A percentile compares a stretch with the other conserved stretches of the same genome.
Evolutionary conservation across 2,797 vertebrate species (phyloP).

Genomic region (Sebastes dallii): DNA sequence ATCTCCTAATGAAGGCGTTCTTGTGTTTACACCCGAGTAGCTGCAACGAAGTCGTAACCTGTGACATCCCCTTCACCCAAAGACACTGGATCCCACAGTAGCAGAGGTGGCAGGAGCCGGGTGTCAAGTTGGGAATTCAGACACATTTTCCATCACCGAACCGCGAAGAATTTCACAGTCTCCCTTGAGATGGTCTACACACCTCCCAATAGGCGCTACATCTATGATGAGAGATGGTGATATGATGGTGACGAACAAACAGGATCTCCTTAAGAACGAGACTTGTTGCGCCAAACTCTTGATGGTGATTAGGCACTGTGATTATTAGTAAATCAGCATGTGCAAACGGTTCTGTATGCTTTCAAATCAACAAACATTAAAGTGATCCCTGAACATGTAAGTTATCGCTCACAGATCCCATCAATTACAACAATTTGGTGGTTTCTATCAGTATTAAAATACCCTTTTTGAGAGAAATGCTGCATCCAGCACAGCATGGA

Average conservation of each 20-base stretch:
- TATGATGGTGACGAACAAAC: constrained; percentile 41
- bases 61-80: constrained; percentile 30
- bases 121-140: constrained; percentile 63
- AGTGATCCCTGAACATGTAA: background rate
- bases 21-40: constrained; percentile 17
- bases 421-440: background rate
- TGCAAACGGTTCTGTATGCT: background rate
- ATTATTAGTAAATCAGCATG: background rate
- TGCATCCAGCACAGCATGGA: background rate
- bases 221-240: constrained; percentile 36
- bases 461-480: background rate
- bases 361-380: background rate
- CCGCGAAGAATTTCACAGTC: constrained; percentile 69
- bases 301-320: background rate
- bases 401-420: background rate
- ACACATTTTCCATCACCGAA: constrained; percentile 60
- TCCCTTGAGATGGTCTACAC: constrained; percentile 58
- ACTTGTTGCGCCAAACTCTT: constrained; percentile 42
- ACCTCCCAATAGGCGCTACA: constrained; percentile 66
- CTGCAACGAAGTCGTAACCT: constrained; percentile 28
- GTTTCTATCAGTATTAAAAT: background rate
- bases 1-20: constrained; percentile 24
- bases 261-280: constrained; percentile 50
- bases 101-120: constrained; percentile 47
- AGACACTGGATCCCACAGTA: constrained; percentile 47